Base-by-base conservation (phyloP, 2,888 invertebrate species). In the Exocentrus adspersus region DNA sequence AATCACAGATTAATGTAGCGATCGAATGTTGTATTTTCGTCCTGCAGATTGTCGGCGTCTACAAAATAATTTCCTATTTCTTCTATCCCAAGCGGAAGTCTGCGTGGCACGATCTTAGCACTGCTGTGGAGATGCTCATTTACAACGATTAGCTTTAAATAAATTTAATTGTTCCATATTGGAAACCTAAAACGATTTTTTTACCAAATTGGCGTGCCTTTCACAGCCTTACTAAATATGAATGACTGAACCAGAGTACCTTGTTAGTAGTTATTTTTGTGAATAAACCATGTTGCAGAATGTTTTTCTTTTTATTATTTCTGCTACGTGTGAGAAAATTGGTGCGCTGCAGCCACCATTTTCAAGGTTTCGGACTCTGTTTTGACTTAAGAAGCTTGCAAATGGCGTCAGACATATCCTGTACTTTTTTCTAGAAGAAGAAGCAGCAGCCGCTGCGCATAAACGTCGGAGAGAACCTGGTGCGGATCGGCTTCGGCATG, bases 401-500 rank as follows among this genome's bases (percentile, higher is more conserved):
- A n/a, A n/a, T n/a, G n/a, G n/a, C n/a, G n/a, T n/a, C n/a, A n/a
- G n/a, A n/a, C n/a, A n/a, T n/a, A n/a, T n/a, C n/a, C n/a, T n/a
- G n/a, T n/a, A n/a, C 52, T 61, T 64, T 46, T 53, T 48, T 64
- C 56, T 58, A 62, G 17, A 62, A 69, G 46, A 60, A 57, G 24
- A 51, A 51, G 50, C n/a, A n/a, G n/a, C 4, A 50, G 19, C 54
- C 52, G 41, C 62, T 72, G 45, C 82, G 82, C 6, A 70, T 86
- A 21, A 81, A 86, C 69, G 81, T 89, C 60, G 87, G 86, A 0
- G 84, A 86, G 69, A 83, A 85, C 46, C 79, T 88, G 45, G 77
- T 85, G 0, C 81, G 78, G 72, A 78, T 86, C 62, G 86, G 86
- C 78, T 96, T 95, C 78, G 96, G 93, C 0, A 93, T 94, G 0